Evolutionary conservation across 2,113 vertebrate species (phyloP).

Genomic region (Hirundichthys speculiger): DNA sequence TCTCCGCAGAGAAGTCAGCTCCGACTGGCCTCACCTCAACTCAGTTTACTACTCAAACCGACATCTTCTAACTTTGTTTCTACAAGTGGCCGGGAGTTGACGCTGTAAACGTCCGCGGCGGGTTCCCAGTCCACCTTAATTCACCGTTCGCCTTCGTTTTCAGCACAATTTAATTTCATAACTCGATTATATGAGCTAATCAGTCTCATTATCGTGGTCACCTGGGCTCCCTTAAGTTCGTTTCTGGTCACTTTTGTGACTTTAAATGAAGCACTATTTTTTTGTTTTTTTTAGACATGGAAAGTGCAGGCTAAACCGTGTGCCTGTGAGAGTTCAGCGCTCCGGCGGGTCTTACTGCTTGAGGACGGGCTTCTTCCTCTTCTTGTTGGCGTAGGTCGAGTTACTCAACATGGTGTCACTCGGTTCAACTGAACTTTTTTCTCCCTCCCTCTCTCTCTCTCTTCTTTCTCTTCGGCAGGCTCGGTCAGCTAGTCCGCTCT

Average conservation of each 20-base stretch:
- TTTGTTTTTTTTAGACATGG: no score
- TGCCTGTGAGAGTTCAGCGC: no score
- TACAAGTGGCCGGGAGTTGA: background rate
- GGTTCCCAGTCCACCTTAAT: constrained; percentile 7
- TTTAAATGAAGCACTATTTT: background rate
- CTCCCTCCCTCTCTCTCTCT: no score
- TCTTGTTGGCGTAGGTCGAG: constrained; percentile 78
- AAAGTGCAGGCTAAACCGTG: no score
- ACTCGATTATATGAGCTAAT: background rate
- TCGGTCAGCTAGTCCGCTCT: background rate
- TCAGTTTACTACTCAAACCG: background rate
- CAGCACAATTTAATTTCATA: constrained; percentile 1
- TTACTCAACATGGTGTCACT: constrained; percentile 73
- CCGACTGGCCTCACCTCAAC: background rate
- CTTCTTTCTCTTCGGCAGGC: no score
- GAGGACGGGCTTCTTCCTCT: constrained; percentile 82
- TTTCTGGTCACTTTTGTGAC: no score
- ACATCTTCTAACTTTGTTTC: background rate
- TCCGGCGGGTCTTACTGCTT: constrained; percentile 71
- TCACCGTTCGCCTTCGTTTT: background rate
- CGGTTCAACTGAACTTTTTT: background rate
- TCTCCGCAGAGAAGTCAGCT: background rate
- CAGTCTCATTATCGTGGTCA: no score
- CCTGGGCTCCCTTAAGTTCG: no score
- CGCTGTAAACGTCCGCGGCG: background rate